Evolutionary conservation across 1,140 invertebrate species (phyloP), one percentile per base, ranked within the genome.

Genomic region (Gonatopus flavifemur): DNA sequence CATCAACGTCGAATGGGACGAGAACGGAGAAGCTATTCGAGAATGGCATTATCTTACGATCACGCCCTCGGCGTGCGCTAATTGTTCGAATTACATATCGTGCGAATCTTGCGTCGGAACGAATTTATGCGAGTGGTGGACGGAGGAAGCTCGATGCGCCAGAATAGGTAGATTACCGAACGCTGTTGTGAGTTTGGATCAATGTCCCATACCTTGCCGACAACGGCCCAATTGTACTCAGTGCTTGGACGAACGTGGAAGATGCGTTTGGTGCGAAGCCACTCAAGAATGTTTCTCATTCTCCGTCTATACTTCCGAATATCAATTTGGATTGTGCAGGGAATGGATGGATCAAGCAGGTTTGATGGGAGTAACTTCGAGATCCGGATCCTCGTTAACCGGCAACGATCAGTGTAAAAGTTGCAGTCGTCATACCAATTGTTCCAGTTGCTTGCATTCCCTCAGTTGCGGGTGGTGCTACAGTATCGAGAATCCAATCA

Each of bases 381-480:
- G 70, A 38, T 70, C 65, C 2, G 60, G 64, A 16, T 69, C 70
- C 0, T 66, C 69, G 4, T 36, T 72, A 3, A 66, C 66, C 3
- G 71, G 74, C 31, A 78, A 80, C 41, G 81, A 86, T 62, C 83
- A 86, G 55, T 97, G 94, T 71, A 88, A 89, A 64, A 87, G 90
- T 15, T 96, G 94, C 69, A 81, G 84, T 9, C 77, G 83, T 3
- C 86, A 91, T 62, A 78, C 76, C 0, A 90, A 90, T 42, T 98
- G 94, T 65, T 85, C 87, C 1, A 80, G 82, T 1, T 98, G 94
- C 67, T 70, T 96, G 22, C 81, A 85, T 9, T 86, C 88, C 1
- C 80, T 94, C 35, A 88, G 89, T 41, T 98, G 95, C 76, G 94
- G 94, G 6, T 98, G 95, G 95, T 97, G 94, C 74, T 91, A 93